Conservation (phyloP, 1,140 invertebrate genomes). For the Popillia japonica region DNA sequence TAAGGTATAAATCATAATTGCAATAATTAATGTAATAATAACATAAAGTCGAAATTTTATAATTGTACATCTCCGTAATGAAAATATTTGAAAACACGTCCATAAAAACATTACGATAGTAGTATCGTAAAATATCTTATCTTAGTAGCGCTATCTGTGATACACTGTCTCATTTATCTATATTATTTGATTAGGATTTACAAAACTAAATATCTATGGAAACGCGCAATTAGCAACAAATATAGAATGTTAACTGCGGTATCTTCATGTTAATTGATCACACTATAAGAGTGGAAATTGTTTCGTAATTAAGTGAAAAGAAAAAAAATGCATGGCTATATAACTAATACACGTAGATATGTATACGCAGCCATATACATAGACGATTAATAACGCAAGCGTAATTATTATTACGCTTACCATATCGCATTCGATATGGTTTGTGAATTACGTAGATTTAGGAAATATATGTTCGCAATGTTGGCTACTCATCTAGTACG, state of each 20-base stretch:
- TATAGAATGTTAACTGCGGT: not conserved
- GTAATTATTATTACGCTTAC: too few relatives aligned
- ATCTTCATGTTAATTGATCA: not conserved
- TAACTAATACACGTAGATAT: too few relatives aligned
- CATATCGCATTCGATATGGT: too few relatives aligned
- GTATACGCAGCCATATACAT: too few relatives aligned
- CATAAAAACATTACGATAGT: not conserved
- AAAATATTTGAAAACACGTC: not conserved
- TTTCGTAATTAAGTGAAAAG: too few relatives aligned
- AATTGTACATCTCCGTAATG: not conserved
- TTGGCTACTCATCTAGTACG: too few relatives aligned
- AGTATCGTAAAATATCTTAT: constrained; percentile 16
- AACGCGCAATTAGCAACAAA: not conserved
- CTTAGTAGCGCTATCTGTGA: not conserved
- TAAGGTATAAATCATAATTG: too few relatives aligned
- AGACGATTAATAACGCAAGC: too few relatives aligned
- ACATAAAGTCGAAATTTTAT: not conserved
- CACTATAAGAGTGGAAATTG: not conserved
- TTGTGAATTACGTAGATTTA: too few relatives aligned
- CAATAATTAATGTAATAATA: too few relatives aligned
- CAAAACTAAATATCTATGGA: not conserved
- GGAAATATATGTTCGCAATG: too few relatives aligned
- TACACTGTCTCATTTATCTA: not conserved
- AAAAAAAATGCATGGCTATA: too few relatives aligned
- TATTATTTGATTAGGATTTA: constrained; percentile 28